phyloP scores from a whole-genome alignment of 2,113 vertebrate species.

The Charadrius vociferus region DNA sequence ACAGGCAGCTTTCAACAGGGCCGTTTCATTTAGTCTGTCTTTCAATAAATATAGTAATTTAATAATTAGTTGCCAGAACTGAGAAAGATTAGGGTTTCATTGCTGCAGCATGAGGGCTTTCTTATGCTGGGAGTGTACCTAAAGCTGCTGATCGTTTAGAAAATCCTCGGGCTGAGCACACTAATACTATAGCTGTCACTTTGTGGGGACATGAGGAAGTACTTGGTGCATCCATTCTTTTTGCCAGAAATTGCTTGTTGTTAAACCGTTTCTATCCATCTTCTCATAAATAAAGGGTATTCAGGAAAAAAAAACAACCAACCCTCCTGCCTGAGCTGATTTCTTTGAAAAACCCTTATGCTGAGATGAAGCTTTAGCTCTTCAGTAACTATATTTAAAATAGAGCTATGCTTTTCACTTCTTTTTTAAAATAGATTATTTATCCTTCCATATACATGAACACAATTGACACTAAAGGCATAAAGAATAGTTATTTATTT shows the following conservation, averaged over 20 bases:
- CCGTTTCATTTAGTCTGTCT: background rate
- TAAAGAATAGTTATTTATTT: conserved; percentile 46
- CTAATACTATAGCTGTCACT: background rate
- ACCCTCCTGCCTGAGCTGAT: background rate
- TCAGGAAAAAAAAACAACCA: background rate
- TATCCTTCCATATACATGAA: conserved; percentile 36
- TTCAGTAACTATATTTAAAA: conserved; percentile 29
- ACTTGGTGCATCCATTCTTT: background rate
- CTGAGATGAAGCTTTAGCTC: background rate
- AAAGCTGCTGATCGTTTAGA: background rate
- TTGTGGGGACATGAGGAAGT: background rate
- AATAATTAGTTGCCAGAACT: conserved; percentile 10
- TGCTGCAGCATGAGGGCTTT: background rate
- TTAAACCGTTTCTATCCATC: background rate
- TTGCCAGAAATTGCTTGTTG: background rate
- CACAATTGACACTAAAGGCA: conserved; percentile 29
- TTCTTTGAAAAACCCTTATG: background rate
- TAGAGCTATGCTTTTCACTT: background rate
- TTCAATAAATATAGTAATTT: conserved; percentile 9
- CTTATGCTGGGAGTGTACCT: background rate
- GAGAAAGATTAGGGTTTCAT: background rate
- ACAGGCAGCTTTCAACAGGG: background rate
- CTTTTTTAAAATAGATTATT: conserved; percentile 11
- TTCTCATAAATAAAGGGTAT: background rate
- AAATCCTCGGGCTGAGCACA: background rate